Evolutionary conservation across 1,140 invertebrate genomes (phyloP), one percentile per base, ranked within the genome.

Genomic region (Zophobas atratus): DNA sequence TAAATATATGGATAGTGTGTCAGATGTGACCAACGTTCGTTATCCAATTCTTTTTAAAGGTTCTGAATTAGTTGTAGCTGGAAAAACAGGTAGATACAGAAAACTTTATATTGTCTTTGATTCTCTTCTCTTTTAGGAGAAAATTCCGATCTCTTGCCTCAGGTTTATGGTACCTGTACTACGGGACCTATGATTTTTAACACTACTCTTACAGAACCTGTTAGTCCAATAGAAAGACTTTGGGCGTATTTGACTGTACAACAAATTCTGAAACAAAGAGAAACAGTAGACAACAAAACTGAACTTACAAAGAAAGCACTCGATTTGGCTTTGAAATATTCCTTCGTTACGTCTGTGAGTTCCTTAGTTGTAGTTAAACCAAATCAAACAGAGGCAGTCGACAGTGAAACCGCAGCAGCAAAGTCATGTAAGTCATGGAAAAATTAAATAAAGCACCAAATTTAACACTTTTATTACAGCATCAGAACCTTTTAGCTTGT

Each of bases 171-270:
- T 4, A 35, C 4, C 4, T 53, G 35, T 75, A n/a, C 38, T 2
- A 46, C 34, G 6, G 72, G 51, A 55, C 49, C 35, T 1, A 35
- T 49, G 51, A 34, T 33, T 48, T 36, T 76, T 57, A 41, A 43
- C 38, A 8, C 34, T 32, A 34, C 51, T 67, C 49, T 70, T 32
- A 43, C 6, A 20, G 39, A 63, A 38, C 72, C 79, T 33, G 43
- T 77, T 38, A 55, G 49, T 74, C 87, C 87, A 8, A 84, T 92
- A 67, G 92, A 93, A 84, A 87, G 90, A 41, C 84, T 93, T 48
- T 93, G 92, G 92, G 91, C 92, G 1, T 92, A 92, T 82, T 84
- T 93, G 60, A 91, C 89, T 33, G 90, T 93, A 20, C 89, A 90
- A 77, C 90, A 93, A 82, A 81, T 92, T 46, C 83, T 92, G 35